Base-by-base conservation (phyloP, 2,888 invertebrate genomes). In the Celastrina argiolus region DNA sequence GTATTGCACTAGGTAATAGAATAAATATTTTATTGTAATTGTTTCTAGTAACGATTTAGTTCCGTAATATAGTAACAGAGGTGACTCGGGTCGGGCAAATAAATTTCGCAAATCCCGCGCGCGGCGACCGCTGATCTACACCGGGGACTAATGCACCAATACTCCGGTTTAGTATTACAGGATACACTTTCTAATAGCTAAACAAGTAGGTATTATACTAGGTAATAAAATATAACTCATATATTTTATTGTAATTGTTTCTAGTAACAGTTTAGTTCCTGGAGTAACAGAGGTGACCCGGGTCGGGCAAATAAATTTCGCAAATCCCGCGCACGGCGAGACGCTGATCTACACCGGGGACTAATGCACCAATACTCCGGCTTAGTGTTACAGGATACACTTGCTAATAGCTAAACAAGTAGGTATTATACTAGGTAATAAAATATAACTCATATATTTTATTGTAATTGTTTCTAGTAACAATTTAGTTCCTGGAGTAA, bases 61-160 rank as follows among this genome's bases (percentile, higher is more conserved):
- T 63, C 36, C 36, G 75, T 79, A 80, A 75, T 74, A 69, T 72
- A 74, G 73, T 75, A 76, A 76, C 75, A 69, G 74, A 75, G 73
- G 79, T 72, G 75, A 36, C 69, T 72, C 70, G 76, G 79, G 76
- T 75, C 73, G 74, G 70, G 74, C 74, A 78, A 83, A 88, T 87
- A 87, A 87, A 87, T 87, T 86, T 80, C 74, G 74, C 83, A 85
- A 87, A 87, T 85, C 85, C 85, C 79, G 74, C 76, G 79, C 78
- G 80, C 80, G 78, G 75, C 79, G 80, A 75, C 75, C 74, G 77
- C 79, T 84, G 87, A 85, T 87, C 81, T 85, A 85, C 82, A 82
- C 75, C 76, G 76, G 76, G 76, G 75, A 75, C 78, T 83, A 81
- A 84, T 85, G 84, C 83, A 84, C 84, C 83, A 78, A 85, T 84